Evolutionary conservation across 1,140 invertebrate species (phyloP).

Genomic region (Samia ricini): DNA sequence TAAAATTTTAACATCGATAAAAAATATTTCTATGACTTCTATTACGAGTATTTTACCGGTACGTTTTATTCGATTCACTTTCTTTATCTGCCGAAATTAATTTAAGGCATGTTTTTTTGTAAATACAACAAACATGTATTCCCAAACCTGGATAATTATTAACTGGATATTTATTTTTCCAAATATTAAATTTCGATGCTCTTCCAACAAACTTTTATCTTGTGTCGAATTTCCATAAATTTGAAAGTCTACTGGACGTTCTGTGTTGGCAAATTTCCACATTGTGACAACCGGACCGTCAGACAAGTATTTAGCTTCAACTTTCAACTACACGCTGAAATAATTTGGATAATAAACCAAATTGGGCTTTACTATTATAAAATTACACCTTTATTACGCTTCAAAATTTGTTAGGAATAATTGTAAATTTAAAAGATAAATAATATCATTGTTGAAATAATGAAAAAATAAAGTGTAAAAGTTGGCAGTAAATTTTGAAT

Average conservation of each 20-base stretch:
- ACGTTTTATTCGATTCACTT: too few relatives aligned
- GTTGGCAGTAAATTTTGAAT: too few relatives aligned
- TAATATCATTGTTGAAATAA: too few relatives aligned
- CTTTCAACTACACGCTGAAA: slow-evolving; percentile 29
- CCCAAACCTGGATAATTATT: too few relatives aligned
- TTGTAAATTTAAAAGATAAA: too few relatives aligned
- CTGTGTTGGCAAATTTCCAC: slow-evolving; percentile 60
- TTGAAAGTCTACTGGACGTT: slow-evolving; percentile 48
- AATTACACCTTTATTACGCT: not conserved
- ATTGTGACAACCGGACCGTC: slow-evolving; percentile 33
- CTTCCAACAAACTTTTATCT: slow-evolving; percentile 52
- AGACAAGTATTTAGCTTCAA: slow-evolving; percentile 29
- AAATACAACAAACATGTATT: too few relatives aligned
- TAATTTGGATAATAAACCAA: slow-evolving; percentile 17
- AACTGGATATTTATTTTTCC: not conserved
- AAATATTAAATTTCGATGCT: slow-evolving; percentile 24
- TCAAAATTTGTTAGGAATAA: not conserved
- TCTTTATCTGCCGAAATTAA: too few relatives aligned
- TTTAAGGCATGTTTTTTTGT: too few relatives aligned
- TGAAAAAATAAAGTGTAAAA: too few relatives aligned
- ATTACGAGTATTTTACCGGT: too few relatives aligned
- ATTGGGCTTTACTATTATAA: not conserved
- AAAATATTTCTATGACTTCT: too few relatives aligned
- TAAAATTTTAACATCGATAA: too few relatives aligned
- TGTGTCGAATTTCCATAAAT: slow-evolving; percentile 61